Evolutionary conservation across 2,797 vertebrate species (phyloP), one percentile per base, ranked within the genome.

Genomic region (Gouania willdenowi): DNA sequence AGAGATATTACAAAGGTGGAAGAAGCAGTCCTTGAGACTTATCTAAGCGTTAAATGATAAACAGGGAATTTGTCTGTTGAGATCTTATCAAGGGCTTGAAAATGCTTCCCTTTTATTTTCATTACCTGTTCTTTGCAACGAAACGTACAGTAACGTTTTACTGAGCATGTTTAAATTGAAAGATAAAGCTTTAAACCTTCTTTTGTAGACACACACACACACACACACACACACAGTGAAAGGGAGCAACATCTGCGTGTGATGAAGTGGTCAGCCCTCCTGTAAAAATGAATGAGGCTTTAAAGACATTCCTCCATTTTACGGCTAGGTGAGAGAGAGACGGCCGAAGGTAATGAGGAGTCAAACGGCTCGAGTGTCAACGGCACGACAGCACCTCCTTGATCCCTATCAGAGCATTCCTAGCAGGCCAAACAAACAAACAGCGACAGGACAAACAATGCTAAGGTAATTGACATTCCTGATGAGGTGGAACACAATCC

Each of bases 301-400:
- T 80, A 85, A 83, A 87, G 85, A 65, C 77, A 87, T 87, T 84
- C 81, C 77, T 74, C 15, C 48, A 66, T 79, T 83, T 84, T 79
- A 79, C 57, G 21, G 71, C 51, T 46, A 68, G 64, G 65, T 71
- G 77, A 63, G 59, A 69, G 60, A 37, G 51, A 41, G 66, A 58
- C 6, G 50, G 65, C 52, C 20, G 54, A 48, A 47, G 70, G 55
- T 80, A 79, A 86, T 72, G 79, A 83, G 66, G 56, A 75, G 69
- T 66, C 13, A 10, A 64, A 34, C 8, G 9, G 64, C 72, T 71
- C 3, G 14, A 59, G 75, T 69, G 66, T 71, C 71, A 41, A 22
- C 25, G 26, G 47, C 59, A 52, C 56, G 22, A 35, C 58, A 43
- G 55, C 64, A 6, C 75, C 71, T 50, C 65, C 45, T 43, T 51